Conservation (phyloP, 2,113 vertebrate genomes). For the Cygnus buccinator region DNA sequence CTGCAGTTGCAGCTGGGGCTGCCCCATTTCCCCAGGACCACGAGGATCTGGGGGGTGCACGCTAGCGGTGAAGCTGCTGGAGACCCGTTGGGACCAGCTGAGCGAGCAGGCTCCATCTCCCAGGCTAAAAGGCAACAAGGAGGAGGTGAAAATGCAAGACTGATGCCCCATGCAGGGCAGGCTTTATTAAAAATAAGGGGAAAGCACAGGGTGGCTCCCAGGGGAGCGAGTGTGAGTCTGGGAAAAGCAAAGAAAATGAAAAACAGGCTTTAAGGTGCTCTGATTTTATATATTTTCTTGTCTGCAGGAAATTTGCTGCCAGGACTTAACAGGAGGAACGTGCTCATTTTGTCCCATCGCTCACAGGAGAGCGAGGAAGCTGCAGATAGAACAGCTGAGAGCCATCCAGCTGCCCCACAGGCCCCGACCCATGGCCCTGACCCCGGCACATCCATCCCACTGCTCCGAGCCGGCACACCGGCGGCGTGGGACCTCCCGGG, state of each 20-base stretch:
- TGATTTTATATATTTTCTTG: background rate
- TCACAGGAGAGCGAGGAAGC: background rate
- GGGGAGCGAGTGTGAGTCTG: background rate
- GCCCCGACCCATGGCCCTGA: fast-evolving
- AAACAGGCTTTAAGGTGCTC: background rate
- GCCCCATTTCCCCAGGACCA: background rate
- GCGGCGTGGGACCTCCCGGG: background rate
- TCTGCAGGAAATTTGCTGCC: background rate
- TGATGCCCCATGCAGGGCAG: background rate
- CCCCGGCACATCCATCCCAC: fast-evolving
- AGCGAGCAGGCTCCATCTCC: background rate
- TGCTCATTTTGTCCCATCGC: background rate
- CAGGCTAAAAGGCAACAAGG: fast-evolving
- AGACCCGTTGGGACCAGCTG: fast-evolving
- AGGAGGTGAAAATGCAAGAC: background rate
- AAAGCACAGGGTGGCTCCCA: background rate
- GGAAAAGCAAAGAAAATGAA: background rate
- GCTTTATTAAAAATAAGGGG: background rate
- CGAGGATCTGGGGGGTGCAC: fast-evolving
- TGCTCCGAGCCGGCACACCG: background rate
- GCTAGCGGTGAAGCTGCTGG: background rate
- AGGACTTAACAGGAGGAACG: fast-evolving
- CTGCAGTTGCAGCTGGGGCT: background rate
- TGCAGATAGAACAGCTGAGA: background rate
- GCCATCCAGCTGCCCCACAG: fast-evolving